Evolutionary conservation across 1,140 invertebrate genomes (phyloP).

Genomic region (Atopsyche davidsoni): DNA sequence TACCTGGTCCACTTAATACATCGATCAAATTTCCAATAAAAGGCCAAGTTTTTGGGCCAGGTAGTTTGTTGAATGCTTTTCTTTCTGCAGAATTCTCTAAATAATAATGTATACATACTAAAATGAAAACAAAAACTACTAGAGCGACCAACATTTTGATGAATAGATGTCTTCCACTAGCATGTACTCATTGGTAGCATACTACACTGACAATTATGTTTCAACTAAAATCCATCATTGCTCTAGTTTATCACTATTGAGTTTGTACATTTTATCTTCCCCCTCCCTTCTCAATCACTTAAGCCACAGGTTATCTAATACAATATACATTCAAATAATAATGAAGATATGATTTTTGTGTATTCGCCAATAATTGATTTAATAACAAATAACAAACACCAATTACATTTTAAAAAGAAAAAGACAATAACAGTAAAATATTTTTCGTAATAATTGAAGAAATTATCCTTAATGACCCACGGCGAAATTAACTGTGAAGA

Average conservation of each 20-base stretch:
- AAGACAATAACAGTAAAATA: too few species aligned
- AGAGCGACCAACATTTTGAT: conserved; percentile 32
- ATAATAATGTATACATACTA: conserved; percentile 5
- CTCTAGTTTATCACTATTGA: background rate
- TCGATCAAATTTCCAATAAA: conserved; percentile 6
- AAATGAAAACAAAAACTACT: background rate
- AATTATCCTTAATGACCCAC: too few species aligned
- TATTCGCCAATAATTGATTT: too few species aligned
- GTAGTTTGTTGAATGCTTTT: conserved; percentile 8
- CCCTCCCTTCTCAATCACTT: too few species aligned
- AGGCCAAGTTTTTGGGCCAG: background rate
- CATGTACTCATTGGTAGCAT: conserved; percentile 58
- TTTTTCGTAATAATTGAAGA: too few species aligned
- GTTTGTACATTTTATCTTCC: background rate
- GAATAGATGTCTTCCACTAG: conserved; percentile 57
- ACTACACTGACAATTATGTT: conserved; percentile 66
- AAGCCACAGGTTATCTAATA: too few species aligned
- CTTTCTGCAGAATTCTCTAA: background rate
- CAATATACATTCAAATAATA: too few species aligned
- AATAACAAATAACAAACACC: too few species aligned
- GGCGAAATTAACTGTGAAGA: too few species aligned
- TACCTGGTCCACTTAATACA: conserved; percentile 8
- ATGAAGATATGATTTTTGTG: too few species aligned
- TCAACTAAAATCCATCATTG: conserved; percentile 41
- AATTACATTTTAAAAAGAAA: too few species aligned